Evolutionary conservation across 64 coral and sea anemone species (phyloP), one percentile per base, ranked within the genome.

Genomic region (Anthopleura sola): DNA sequence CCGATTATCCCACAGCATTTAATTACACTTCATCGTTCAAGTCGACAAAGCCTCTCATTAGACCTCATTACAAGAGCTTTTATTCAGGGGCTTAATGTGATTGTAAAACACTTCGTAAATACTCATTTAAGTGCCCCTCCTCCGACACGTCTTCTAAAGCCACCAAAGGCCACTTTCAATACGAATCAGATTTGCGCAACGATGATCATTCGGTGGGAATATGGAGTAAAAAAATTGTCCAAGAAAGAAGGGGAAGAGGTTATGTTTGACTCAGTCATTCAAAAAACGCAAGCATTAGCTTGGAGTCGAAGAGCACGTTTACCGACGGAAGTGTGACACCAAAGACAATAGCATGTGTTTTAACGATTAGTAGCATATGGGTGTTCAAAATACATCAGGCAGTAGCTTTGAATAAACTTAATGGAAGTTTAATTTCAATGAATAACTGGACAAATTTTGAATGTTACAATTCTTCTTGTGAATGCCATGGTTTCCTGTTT

Each of bases 1-100:
- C 29, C 82, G 82, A 83, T 83, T 83, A 83, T 60, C 82, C 55
- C 83, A 86, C 62, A 88, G 87, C 85, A 89, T 88, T 89, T 89
- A 86, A 97, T 97, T 97, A 97, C 54, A 86, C 86, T 97, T 31
- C 94, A 97, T 89, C 94, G 94, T 92, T 93, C 94, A 87, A 82
- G 82, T 79, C 66, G 86, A 97, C 94, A 92, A 97, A 92, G 94
- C 87, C 40, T 85, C 94, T 97, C 94, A 93, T 97, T 97, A 97
- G 91, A 50, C 60, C 87, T 90, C 90, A 93, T 97, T 97, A 97
- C 81, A 87, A 84, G 71, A 84, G 87, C 94, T 93, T 97, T 97
- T 97, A 97, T 97, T 97, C 94, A 76, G 90, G 66, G 94, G 91
- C 94, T 97, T 97, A 97, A 97, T 90, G 91, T 90, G 90, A 97